Base-by-base conservation (phyloP, 2,113 vertebrate species). In the Cyprichromis sp. region DNA sequence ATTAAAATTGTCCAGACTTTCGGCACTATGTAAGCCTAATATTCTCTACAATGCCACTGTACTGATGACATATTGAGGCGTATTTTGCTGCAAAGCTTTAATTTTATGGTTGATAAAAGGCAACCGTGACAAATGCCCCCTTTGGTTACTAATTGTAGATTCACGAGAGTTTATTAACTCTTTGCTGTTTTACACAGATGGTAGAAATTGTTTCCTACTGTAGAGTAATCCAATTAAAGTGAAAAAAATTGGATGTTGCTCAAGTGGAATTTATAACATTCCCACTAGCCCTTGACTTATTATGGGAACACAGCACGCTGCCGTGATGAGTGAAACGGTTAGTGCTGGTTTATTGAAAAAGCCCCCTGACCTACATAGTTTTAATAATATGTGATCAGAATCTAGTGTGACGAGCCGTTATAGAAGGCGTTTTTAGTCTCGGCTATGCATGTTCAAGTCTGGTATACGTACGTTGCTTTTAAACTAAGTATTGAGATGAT, bases 161-260 rank as follows among this genome's bases (percentile, higher is more conserved):
- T 88, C 59, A 84, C 80, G 50, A 82, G 80, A 86, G 24, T 54
- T 40, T 73, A 57, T 88, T 81, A 82, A 87, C 55, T 86, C 59
- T 89, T 90, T 87, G 45, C 78, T 83, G 13, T 80, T 90, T 84
- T 78, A 57, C 68, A 81, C 87, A 90, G 84, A 94, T 90, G 86
- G 82, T 61, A 88, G 45, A 84, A 84, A 38, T 66, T 8, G 55
- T 66, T 93, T 87, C 40, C 81, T 89, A 52, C 83, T 87, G 83
- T 73, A 61, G 55, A 79, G 24, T 90, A 79, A 90, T 81, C 82
- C 68, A 84, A 55, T 89, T 84, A 86, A 92, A 87, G 19, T 9
- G 54, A 83, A 59, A 63, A 80, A 85, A 87, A 89, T 90, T 68
- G 85, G 59, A 59, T 81, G 82, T 76, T 82, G 52, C 78, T 87